Evolutionary conservation across 1,140 invertebrate species (phyloP), one percentile per base, ranked within the genome.

Genomic region (Drosophila bipectinata): DNA sequence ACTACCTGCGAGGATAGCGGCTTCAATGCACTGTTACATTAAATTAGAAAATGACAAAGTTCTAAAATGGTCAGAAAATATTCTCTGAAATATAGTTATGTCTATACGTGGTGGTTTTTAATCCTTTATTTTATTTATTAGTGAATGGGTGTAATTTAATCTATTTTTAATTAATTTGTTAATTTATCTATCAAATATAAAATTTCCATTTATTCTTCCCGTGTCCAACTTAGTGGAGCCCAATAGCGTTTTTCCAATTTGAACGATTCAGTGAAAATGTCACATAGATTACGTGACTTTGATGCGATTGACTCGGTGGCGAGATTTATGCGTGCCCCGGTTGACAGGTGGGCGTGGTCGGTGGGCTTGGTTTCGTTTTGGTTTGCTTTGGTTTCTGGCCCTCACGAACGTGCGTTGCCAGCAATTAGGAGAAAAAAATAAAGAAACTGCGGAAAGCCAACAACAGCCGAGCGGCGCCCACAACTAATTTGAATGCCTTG

Each of bases 251-350:
- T 87, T 75, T 53, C 56, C 83, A 88, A 79, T 88, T 79, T 89
- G 54, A 83, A 89, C 83, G 83, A 74, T 88, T 88, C 83, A 79
- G 72, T 89, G 83, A 88, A 88, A 88, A 88, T 89, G 83, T 88
- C 83, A 79, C 83, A 88, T 87, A 88, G 83, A 88, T 88, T 88
- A 88, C 83, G 84, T 88, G 83, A 88, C 83, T 79, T 83, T 83
- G 83, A 88, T 88, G 79, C 83, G 83, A 88, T 88, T 88, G 83
- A 88, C 83, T 89, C 83, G 89, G 79, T 88, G 74, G 79, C 76
- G 84, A 88, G 83, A 88, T 89, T 88, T 88, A 88, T 88, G 83
- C 79, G 79, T 89, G 83, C 61, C 52, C 63, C 78, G 49, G 55
- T 66, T 58, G 66, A 52, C 54, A 72, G 82, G 74, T 56, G 47